Percentiles rank a stretch among this genome's conserved stretches.
Conservation (phyloP, 2,888 invertebrate genomes). For the Hypercompe scribonia region DNA sequence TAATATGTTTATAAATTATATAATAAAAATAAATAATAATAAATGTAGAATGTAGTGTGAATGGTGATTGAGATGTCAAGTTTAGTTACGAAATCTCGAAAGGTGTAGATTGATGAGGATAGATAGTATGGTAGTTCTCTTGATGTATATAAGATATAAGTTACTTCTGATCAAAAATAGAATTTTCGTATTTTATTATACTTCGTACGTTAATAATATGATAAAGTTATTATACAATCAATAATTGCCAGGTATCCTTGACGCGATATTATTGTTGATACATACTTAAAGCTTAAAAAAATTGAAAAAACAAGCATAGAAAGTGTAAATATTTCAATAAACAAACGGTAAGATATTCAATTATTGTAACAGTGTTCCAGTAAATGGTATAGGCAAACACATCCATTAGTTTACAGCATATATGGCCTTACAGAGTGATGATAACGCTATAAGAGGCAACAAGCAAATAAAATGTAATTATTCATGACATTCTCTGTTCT, state of each 20-base stretch:
- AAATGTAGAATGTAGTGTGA: neutral
- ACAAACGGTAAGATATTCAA: neutral
- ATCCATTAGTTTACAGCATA: neutral
- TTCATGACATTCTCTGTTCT: constrained; percentile 7
- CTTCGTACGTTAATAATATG: neutral
- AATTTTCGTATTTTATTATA: neutral
- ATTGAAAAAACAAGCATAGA: neutral
- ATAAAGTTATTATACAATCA: neutral
- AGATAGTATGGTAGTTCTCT: too few relatives aligned
- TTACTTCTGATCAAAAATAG: neutral
- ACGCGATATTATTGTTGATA: neutral
- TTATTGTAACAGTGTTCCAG: neutral
- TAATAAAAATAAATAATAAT: too few relatives aligned
- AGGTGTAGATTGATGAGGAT: neutral
- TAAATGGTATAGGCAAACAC: neutral
- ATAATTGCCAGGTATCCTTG: too few relatives aligned
- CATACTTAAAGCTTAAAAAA: neutral
- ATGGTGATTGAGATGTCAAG: neutral
- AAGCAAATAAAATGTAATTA: neutral
- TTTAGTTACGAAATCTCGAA: neutral
- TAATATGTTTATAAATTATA: neutral
- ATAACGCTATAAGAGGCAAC: neutral
- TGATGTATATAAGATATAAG: neutral
- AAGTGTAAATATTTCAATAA: neutral
- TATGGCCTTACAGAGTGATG: neutral